A percentile compares a stretch with the other conserved stretches of the same genome.
These are phyloP conservation scores for Bugula neritina DNA, from an alignment of 2,888 invertebrate genomes.

Conservation along the genomic window DNA sequence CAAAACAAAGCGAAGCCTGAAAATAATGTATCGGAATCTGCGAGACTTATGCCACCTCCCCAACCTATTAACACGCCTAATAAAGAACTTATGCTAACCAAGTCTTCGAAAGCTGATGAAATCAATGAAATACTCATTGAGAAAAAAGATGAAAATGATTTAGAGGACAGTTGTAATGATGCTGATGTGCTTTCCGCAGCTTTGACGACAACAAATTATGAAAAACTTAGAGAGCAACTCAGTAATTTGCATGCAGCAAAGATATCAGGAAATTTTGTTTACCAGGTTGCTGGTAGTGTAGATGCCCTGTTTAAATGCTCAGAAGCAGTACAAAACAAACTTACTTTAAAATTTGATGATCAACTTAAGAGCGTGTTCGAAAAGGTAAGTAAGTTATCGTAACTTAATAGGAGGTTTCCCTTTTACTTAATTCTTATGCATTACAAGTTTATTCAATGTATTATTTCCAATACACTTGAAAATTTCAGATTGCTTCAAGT, in stretches of 20 bases:
- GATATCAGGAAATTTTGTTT: constrained; percentile 1
- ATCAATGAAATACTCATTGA: not conserved
- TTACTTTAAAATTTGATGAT: not conserved
- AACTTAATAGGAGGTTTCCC: not conserved
- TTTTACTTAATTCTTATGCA: too few species aligned
- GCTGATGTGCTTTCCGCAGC: not conserved
- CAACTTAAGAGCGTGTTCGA: not conserved
- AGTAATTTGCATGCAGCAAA: constrained; percentile 18
- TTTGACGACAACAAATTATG: not conserved
- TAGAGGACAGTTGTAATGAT: not conserved
- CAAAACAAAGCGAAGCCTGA: too few species aligned
- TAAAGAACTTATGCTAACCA: not conserved
- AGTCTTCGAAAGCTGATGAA: not conserved
- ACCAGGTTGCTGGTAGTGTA: constrained; percentile 19
- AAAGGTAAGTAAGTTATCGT: not conserved
- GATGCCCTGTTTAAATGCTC: constrained; percentile 14
- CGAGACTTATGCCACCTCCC: not conserved
- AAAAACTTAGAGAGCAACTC: not conserved
- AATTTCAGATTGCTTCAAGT: too few species aligned
- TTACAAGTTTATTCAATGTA: too few species aligned
- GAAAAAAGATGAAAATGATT: not conserved
- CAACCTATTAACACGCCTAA: not conserved
- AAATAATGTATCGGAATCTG: too few species aligned
- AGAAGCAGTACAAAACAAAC: not conserved
- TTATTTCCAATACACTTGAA: too few species aligned